Conservation (phyloP, 2,113 vertebrate genomes). For the Myocastor coypus region DNA sequence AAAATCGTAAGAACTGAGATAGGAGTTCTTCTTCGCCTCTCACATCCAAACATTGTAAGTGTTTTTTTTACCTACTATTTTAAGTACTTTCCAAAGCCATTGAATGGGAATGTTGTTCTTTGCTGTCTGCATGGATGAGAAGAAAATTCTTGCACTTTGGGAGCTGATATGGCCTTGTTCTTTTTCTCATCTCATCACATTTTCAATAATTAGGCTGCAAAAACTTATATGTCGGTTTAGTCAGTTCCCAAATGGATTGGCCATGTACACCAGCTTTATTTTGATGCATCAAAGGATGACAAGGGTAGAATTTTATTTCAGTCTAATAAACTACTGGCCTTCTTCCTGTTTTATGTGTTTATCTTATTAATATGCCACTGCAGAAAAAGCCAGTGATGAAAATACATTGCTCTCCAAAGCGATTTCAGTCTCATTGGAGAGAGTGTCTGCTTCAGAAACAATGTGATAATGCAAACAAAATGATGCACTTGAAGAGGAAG, state of each 20-base stretch:
- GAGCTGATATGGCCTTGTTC: neutral
- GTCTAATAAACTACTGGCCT: slow-evolving; percentile 38
- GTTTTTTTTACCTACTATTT: slow-evolving; percentile 31
- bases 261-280: neutral
- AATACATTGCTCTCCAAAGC: slow-evolving; percentile 58
- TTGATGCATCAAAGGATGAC: slow-evolving; percentile 44
- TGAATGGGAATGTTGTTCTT: neutral
- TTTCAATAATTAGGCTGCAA: neutral
- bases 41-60: slow-evolving; percentile 95
- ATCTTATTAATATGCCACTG: slow-evolving; percentile 42
- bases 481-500: slow-evolving; percentile 6
- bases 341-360: slow-evolving; percentile 47
- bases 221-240: slow-evolving; percentile 10
- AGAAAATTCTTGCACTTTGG: too few species aligned
- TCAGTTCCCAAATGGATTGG: slow-evolving; percentile 11
- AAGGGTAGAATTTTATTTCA: neutral
- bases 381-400: slow-evolving; percentile 26
- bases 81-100: neutral
- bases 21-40: slow-evolving; percentile 93
- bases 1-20: slow-evolving; percentile 95
- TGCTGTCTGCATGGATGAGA: neutral
- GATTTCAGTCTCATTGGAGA: slow-evolving; percentile 57
- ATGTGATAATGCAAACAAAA: slow-evolving; percentile 50
- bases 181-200: neutral
- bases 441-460: slow-evolving; percentile 53